These are phyloP conservation scores for Nyctalus aviator DNA, from an alignment of 2,797 vertebrate genomes.

Conservation along the genomic window DNA sequence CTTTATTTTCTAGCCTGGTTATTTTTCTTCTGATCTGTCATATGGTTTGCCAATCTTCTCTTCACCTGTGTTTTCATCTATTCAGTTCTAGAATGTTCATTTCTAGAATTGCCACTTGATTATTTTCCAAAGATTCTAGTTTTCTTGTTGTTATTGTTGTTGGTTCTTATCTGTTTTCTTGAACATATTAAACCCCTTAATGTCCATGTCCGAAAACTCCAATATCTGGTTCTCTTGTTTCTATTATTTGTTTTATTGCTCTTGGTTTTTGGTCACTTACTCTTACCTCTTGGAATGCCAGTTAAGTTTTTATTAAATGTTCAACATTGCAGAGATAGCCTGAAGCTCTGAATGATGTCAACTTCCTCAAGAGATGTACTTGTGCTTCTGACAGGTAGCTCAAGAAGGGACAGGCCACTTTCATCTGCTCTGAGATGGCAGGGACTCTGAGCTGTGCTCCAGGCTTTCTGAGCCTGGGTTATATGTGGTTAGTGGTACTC, in stretches of 20 bases:
- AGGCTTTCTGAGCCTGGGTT: not conserved
- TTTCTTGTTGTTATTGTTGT: not conserved
- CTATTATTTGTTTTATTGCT: not conserved
- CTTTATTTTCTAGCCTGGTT: conserved; percentile 35
- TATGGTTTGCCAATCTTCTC: not conserved
- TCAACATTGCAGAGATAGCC: not conserved
- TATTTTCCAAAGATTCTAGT: not conserved
- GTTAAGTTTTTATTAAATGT: not conserved
- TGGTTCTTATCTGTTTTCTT: not conserved
- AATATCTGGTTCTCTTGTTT: not conserved
- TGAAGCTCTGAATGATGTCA: not conserved
- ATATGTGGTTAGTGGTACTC: not conserved
- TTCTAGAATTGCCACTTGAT: conserved; percentile 30
- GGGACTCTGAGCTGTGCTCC: not conserved
- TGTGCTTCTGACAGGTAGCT: not conserved
- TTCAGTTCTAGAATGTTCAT: not conserved
- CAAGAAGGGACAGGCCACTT: not conserved
- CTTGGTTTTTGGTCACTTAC: conserved; percentile 1
- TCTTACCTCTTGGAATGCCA: conserved; percentile 10
- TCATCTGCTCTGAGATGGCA: not conserved
- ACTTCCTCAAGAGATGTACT: not conserved
- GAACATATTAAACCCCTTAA: not conserved
- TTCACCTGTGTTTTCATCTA: not conserved
- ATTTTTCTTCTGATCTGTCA: conserved; percentile 2
- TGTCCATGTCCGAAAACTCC: not conserved